Base-by-base conservation (phyloP, 2,888 invertebrate species). In the Chaetogeoica ovagalla region DNA sequence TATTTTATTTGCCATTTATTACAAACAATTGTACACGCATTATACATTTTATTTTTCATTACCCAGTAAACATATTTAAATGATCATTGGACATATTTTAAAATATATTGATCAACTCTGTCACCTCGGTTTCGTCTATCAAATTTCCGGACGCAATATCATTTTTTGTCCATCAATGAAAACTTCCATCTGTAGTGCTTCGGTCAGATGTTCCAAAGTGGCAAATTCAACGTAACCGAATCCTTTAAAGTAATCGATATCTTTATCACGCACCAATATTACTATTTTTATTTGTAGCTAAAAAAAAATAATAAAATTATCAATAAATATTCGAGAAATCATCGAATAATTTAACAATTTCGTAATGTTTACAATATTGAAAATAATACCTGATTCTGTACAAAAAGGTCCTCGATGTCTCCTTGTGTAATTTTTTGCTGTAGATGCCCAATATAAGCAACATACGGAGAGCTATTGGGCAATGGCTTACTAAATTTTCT, bases 201-300 rank as follows among this genome's bases (percentile, higher is more conserved):
- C 89, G 84, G 92, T 89, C 85, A 98, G 89, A 85, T 95, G 93
- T 5, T 91, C 89, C 68, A 92, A 85, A 84, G 92, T 91, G 84
- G 95, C 94, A 87, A 98, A 98, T 88, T 98, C 98, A 77, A 98
- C 97, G 87, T 97, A 98, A 86, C 97, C 96, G 88, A 96, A 97
- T 82, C 97, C 97, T 89, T 97, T 97, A 88, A 98, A 98, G 87
- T 91, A 91, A 87, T 97, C 97, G 71, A 97, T 97, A 85, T 97
- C 97, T 86, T 91, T 93, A 88, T 98, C 97, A 89, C 94, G 94
- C 65, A 97, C 96, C 87, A 98, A 88, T 84, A 97, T 91, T 83
- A 97, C 93, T 88, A 91, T 94, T 89, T 94, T 94, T 81, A 97
- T 92, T 88, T 91, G 87, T 65, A 88, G 87, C 81, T 83, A 82